A percentile compares a stretch with the other conserved stretches of the same genome.
Conservation (phyloP, 2,113 vertebrate species). For the Cottus gobio region DNA sequence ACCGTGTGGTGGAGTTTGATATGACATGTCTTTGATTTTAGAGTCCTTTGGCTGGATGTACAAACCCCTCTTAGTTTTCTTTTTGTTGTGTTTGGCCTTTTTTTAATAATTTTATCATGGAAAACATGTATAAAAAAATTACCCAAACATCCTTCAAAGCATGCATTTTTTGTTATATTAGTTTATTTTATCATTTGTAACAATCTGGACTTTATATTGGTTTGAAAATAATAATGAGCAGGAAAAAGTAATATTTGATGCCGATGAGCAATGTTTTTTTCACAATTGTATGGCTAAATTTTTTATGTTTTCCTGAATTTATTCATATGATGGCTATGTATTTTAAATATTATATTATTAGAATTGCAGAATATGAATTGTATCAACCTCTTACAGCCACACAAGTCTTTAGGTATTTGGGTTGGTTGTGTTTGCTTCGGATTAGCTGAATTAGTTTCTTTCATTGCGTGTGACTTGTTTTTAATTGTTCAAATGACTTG, state of each 20-base stretch:
- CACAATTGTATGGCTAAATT: not conserved
- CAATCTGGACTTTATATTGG: not conserved
- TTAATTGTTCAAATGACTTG: not conserved
- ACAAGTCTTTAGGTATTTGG: not conserved
- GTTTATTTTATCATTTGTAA: not conserved
- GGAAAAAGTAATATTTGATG: not conserved
- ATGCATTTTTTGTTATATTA: not conserved
- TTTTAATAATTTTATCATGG: not conserved
- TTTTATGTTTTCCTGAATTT: not conserved
- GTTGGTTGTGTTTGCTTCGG: not conserved
- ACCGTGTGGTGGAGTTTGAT: constrained; percentile 32
- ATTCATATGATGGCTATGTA: not conserved
- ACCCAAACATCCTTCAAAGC: not conserved
- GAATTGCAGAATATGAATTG: not conserved
- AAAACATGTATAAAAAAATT: not conserved
- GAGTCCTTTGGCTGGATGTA: rapidly evolving
- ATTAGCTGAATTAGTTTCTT: not conserved
- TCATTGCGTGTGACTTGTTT: not conserved
- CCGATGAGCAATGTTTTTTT: not conserved
- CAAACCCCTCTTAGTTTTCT: not conserved
- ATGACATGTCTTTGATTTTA: not conserved
- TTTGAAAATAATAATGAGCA: not conserved
- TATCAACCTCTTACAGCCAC: not conserved
- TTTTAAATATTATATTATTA: not conserved
- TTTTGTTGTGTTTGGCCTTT: not conserved